phyloP scores from a whole-genome alignment of 2,888 invertebrate genomes.

The Strigamia crassipes region DNA sequence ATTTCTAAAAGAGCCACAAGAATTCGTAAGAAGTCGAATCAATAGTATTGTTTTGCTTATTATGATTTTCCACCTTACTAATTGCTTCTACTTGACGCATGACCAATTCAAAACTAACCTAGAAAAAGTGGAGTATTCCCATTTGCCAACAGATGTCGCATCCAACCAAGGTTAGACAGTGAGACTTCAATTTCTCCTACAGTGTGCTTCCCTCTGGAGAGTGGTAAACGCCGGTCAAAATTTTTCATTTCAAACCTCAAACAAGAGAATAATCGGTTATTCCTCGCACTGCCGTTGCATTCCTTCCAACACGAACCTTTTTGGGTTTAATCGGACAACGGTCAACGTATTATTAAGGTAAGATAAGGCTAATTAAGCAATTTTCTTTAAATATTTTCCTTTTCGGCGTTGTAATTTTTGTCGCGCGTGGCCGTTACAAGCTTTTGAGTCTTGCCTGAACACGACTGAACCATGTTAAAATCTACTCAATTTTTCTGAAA shows the following conservation, averaged over 20 bases:
- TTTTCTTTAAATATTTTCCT: background rate
- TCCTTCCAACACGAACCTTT: background rate
- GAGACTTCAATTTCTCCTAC: background rate
- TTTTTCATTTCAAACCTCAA: conserved; percentile 5
- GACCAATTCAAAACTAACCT: no score
- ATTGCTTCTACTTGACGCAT: no score
- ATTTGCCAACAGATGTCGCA: background rate
- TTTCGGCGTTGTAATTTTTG: background rate
- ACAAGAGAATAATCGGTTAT: background rate
- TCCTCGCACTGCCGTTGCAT: background rate
- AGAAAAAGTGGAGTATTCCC: no score
- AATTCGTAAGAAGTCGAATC: no score
- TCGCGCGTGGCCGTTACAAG: background rate
- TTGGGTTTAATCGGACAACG: background rate
- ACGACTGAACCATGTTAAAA: background rate
- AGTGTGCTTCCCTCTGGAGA: conserved; percentile 25
- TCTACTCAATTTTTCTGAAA: background rate
- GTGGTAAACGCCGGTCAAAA: background rate
- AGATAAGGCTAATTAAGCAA: background rate
- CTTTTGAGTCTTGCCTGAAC: no score
- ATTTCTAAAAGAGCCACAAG: no score
- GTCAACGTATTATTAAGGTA: background rate
- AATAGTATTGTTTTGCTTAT: no score
- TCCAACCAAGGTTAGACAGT: background rate
- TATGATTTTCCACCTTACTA: no score